Evolutionary conservation across 2,113 vertebrate genomes (phyloP), one percentile per base, ranked within the genome.

Genomic region (Megatriorchis doriae): DNA sequence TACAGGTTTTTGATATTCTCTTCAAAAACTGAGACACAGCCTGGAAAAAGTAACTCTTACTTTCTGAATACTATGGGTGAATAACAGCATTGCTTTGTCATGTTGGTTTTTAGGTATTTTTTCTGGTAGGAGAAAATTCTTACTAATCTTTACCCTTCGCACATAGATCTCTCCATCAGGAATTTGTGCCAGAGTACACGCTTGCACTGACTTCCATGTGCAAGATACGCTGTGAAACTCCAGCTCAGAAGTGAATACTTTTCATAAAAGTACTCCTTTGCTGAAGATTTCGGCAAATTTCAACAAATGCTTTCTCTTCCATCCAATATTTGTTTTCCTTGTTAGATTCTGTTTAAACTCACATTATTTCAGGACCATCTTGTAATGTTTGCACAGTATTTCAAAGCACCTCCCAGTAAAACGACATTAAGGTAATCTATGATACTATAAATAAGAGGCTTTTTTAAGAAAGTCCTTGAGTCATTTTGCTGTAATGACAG

Each of bases 391-490:
- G 78, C 34, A 34, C 77, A 86, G 90, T 91, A 93, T 86, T 94
- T 95, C 89, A 82, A 62, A 95, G 80, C 71, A 93, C 70, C 81
- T 93, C 87, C 73, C 62, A 66, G 95, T 58, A 79, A 83, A 96
- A 93, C 59, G 80, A 45, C 83, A 79, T 92, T 43, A 88, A 94
- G 90, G 85, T 94, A 88, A 93, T 94, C 81, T 87, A 68, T 92
- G 95, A 56, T 72, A 71, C 88, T 89, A 87, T 94, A 96, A 96
- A 96, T 92, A 95, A 91, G 73, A 92, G 45, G 68, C 65, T 91
- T 94, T 96, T 95, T 96, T 32, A 84, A 81, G 88, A 9, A 93
- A 94, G 89, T 96, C 91, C 88, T 95, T 38, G 95, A 95, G 80
- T 88, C 52, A 59, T 95, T 95, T 95, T 73, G 61, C 93, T 92